Percentiles rank a stretch among this genome's conserved stretches.
phyloP scores from a whole-genome alignment of 2,797 vertebrate species.

The Eupleurogrammus muticus region DNA sequence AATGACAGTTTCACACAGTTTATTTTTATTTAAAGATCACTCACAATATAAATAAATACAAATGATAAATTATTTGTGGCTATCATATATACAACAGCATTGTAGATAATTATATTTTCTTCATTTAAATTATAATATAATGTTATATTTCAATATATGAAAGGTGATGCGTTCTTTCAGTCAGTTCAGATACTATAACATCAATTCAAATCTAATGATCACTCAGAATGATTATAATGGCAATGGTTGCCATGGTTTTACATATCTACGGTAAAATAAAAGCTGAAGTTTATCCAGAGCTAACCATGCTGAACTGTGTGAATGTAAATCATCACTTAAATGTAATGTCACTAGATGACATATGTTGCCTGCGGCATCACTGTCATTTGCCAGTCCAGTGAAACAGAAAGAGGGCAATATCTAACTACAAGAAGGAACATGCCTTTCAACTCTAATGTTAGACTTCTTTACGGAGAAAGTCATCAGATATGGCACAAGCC shows the following conservation, averaged over 20 bases:
- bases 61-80: conserved; percentile 14
- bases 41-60: not conserved
- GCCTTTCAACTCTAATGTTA: conserved; percentile 82
- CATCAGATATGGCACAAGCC: conserved; percentile 83
- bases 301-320: conserved; percentile 10
- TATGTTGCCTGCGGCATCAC: conserved; percentile 46
- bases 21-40: not conserved
- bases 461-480: conserved; percentile 76
- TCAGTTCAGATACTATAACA: not conserved
- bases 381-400: conserved; percentile 66
- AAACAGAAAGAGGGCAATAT: conserved; percentile 73
- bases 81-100: not conserved
- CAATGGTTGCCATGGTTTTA: not conserved
- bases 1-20: conserved; percentile 9
- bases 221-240: not conserved
- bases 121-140: not conserved
- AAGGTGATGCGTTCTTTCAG: not conserved
- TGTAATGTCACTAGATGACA: conserved; percentile 35
- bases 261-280: conserved; percentile 16
- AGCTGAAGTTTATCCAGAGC: not conserved
- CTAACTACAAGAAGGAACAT: conserved; percentile 72
- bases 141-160: not conserved
- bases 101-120: not conserved
- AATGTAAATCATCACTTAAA: conserved; percentile 27
- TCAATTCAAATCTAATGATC: too few species aligned